Base-by-base conservation (phyloP, 2,888 invertebrate species). In the Calameuta idolon region DNA sequence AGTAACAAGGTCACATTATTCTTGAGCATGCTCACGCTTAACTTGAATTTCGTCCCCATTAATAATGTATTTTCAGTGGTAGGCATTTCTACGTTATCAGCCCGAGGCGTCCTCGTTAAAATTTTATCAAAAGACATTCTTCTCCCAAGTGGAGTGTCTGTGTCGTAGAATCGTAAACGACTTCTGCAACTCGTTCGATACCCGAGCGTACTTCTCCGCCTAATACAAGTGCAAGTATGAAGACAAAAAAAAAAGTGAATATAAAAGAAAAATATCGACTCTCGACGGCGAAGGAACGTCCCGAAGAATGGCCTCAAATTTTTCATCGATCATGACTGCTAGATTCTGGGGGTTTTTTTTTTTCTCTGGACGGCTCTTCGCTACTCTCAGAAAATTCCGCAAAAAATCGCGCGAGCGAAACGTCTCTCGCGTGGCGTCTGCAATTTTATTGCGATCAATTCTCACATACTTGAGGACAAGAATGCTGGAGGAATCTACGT, bases 1-100 rank as follows among this genome's bases (percentile, higher is more conserved):
- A 31, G 69, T 71, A 71, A 31, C 15, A 71, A 75, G 79, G 69
- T 82, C 83, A 82, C 81, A 80, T 87, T 86, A 82, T 81, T 80
- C 82, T 80, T 82, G 80, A 83, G 80, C 83, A 86, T 86, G 86
- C 85, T 83, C 85, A 85, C 84, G 83, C 82, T 85, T 86, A 87
- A 85, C 82, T 84, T 75, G 79, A 79, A 76, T 74, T 75, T 78
- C 33, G 3, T 80, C 80, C 77, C 78, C 80, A 81, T 83, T 82
- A 83, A 84, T 81, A 80, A 85, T 84, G 77, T 80, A 83, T 84
- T 81, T 83, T 81, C 83, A 76, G 74, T 73, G 77, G 76, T 73
- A 80, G 75, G 77, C 73, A 81, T 77, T 40, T 69, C 76, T 31
- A 69, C 55, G 74, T 69, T 80, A 73, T 69, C 78, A 34, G 71